phyloP scores from a whole-genome alignment of 2,113 vertebrate genomes.

The Labeo catla region DNA sequence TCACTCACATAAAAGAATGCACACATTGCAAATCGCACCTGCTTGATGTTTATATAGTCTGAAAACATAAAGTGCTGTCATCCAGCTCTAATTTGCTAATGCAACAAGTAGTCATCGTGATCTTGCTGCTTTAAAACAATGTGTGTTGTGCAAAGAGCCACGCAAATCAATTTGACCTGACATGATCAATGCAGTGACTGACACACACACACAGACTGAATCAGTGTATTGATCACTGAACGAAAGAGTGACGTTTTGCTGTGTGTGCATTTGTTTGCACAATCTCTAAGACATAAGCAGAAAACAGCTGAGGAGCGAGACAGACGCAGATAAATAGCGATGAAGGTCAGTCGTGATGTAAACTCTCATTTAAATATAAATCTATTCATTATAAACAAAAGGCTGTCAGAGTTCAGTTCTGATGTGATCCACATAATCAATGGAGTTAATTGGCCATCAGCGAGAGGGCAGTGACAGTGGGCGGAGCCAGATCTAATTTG shows the following conservation, averaged over 20 bases:
- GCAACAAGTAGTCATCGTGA: too few species aligned
- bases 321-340: too few species aligned
- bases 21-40: too few species aligned
- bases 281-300: neutral
- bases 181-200: neutral
- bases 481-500: neutral
- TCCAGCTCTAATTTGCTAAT: too few species aligned
- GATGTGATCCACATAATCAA: neutral
- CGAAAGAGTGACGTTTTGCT: neutral
- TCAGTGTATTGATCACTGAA: constrained; percentile 20
- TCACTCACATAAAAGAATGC: neutral
- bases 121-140: neutral
- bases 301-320: too few species aligned
- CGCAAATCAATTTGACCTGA: neutral
- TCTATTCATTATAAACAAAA: neutral
- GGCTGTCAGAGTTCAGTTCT: neutral
- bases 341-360: too few species aligned
- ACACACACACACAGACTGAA: neutral
- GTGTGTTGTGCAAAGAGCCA: neutral
- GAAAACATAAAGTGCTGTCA: too few species aligned
- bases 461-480: neutral
- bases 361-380: neutral
- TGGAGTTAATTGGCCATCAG: neutral
- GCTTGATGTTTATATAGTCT: too few species aligned
- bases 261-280: neutral